These are phyloP conservation scores for Aix galericulata DNA, from an alignment of 2,113 vertebrate genomes.

Conservation along the genomic window DNA sequence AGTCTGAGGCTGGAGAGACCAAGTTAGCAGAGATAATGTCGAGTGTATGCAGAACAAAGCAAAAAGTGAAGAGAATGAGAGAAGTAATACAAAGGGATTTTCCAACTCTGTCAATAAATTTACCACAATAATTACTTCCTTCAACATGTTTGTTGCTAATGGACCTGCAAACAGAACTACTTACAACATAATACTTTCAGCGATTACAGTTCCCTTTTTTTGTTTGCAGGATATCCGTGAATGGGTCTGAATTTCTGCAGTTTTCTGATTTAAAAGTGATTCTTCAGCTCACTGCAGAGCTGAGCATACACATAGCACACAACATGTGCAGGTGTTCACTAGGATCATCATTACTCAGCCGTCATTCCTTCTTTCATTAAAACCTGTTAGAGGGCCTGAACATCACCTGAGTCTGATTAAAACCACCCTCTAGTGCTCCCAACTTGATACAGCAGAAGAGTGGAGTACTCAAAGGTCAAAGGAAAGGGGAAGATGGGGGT, in stretches of 20 bases:
- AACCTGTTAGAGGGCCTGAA: not conserved
- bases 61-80: constrained; percentile 53
- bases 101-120: constrained; percentile 63
- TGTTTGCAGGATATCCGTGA: not conserved
- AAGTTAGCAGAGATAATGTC: not conserved
- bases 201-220: constrained; percentile 5
- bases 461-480: not conserved
- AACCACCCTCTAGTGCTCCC: not conserved
- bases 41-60: not conserved
- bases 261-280: not conserved
- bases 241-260: fast-evolving
- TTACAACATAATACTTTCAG: not conserved
- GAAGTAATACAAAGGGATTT: constrained; percentile 63
- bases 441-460: not conserved
- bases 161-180: constrained; percentile 4
- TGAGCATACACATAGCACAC: not conserved
- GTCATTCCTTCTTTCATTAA: not conserved
- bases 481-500: not conserved
- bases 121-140: constrained; percentile 61
- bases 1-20: not conserved
- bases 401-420: not conserved
- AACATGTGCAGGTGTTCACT: not conserved
- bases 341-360: not conserved
- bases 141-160: constrained; percentile 1
- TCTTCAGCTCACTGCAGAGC: not conserved